A percentile compares a stretch with the other conserved stretches of the same genome.
phyloP scores from a whole-genome alignment of 2,888 invertebrate species.

The Scaptomyza polygonia region DNA sequence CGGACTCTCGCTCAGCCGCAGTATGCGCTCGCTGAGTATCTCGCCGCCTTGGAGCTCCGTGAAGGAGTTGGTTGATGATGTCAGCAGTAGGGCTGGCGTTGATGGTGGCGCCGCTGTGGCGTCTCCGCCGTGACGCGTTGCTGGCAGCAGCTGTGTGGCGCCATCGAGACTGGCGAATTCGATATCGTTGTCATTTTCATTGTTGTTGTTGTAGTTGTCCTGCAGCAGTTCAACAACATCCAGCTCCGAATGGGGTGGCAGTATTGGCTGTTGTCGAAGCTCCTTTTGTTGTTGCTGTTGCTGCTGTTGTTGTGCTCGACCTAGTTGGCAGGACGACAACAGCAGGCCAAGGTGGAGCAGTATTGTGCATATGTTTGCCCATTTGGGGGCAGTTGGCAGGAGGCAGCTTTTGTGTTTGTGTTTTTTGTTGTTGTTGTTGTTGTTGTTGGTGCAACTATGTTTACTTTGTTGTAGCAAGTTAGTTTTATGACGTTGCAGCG shows the following conservation, averaged over 20 bases:
- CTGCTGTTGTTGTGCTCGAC: conserved; percentile 62
- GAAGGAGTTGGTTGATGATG: conserved; percentile 64
- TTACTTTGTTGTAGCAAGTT: conserved; percentile 50
- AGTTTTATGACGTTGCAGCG: conserved; percentile 66
- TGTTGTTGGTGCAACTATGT: conserved; percentile 29
- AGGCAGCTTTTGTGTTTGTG: conserved; percentile 27
- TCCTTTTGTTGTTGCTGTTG: conserved; percentile 29
- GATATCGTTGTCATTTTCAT: conserved; percentile 60
- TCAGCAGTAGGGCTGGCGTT: conserved; percentile 58
- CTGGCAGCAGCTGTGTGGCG: conserved; percentile 74
- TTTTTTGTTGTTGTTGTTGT: conserved; percentile 1
- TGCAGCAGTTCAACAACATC: conserved; percentile 61
- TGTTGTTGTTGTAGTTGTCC: conserved; percentile 42
- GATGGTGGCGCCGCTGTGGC: conserved; percentile 72
- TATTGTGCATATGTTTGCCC: conserved; percentile 59
- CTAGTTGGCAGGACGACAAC: conserved; percentile 71
- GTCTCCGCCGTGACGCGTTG: conserved; percentile 65
- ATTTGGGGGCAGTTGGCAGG: conserved; percentile 45
- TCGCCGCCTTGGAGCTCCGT: conserved; percentile 83
- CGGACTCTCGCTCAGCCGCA: conserved; percentile 87
- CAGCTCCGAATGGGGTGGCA: conserved; percentile 34
- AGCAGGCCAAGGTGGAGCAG: conserved; percentile 40
- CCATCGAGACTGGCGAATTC: conserved; percentile 81
- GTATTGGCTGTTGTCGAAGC: conserved; percentile 16
- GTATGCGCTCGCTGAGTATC: conserved; percentile 81